A percentile compares a stretch with the other conserved stretches of the same genome.
These are phyloP conservation scores for Probosciger aterrimus DNA, from an alignment of 2,113 vertebrate genomes.

Conservation along the genomic window DNA sequence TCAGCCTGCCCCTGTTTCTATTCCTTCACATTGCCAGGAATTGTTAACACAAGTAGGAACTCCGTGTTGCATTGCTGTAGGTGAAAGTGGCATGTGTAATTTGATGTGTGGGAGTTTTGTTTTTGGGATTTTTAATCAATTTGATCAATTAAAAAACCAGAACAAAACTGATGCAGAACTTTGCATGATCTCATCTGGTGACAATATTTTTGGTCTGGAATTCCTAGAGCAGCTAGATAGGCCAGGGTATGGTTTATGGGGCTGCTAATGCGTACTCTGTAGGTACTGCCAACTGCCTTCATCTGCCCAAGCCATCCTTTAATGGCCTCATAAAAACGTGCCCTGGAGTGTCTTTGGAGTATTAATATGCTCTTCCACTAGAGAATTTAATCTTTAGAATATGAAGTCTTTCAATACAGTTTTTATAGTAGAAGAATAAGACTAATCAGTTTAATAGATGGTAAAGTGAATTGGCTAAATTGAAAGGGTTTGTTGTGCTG, in stretches of 20 bases:
- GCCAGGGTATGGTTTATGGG: background rate
- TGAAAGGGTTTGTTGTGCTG: background rate
- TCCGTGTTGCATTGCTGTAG: background rate
- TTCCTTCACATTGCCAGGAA: background rate
- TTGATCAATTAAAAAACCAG: background rate
- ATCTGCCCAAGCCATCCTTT: background rate
- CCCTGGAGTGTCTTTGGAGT: background rate
- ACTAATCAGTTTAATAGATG: background rate
- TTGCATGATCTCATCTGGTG: background rate
- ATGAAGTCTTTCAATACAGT: background rate
- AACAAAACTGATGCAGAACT: background rate
- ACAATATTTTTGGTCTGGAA: background rate
- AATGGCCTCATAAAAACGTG: constrained; percentile 8
- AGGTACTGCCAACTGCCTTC: background rate
- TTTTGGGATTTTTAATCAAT: background rate
- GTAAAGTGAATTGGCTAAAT: background rate
- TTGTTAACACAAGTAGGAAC: background rate
- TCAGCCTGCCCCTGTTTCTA: background rate
- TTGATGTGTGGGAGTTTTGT: background rate
- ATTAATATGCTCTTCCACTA: background rate
- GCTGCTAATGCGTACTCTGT: background rate
- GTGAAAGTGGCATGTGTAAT: background rate
- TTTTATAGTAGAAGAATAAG: background rate
- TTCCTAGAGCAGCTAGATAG: background rate
- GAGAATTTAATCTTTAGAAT: background rate